Evolutionary conservation across 2,888 invertebrate genomes (phyloP).

Genomic region (Conops quadrifasciatus): DNA sequence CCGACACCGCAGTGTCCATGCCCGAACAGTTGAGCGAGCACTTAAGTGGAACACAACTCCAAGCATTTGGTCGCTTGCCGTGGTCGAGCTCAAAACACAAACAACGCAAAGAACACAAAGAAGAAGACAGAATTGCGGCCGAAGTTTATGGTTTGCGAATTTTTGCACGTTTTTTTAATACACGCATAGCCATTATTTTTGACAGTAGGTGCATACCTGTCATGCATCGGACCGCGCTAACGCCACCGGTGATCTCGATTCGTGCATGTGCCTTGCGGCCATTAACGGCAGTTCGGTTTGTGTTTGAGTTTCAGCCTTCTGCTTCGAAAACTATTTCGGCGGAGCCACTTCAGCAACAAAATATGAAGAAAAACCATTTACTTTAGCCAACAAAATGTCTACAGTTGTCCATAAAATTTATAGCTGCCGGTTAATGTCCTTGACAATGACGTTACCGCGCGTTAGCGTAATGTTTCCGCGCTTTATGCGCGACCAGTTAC

Average conservation of each 20-base stretch:
- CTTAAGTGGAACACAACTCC: constrained; percentile 4
- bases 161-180: constrained; percentile 28
- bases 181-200: neutral
- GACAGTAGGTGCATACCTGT: neutral
- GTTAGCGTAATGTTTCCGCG: constrained; percentile 27
- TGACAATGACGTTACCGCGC: constrained; percentile 43
- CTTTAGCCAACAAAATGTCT: constrained; percentile 5
- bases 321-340: neutral
- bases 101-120: neutral
- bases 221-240: neutral
- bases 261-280: neutral
- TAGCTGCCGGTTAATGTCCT: constrained; percentile 42
- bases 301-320: neutral
- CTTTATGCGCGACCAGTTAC: constrained; percentile 15
- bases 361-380: neutral
- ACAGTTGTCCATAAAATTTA: constrained; percentile 19
- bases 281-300: constrained; percentile 6
- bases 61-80: neutral
- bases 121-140: neutral
- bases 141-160: constrained; percentile 20
- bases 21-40: neutral
- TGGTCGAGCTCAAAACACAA: neutral
- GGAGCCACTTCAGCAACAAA: neutral
- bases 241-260: constrained; percentile 1
- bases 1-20: neutral